A percentile compares a stretch with the other conserved stretches of the same genome.
Conservation (phyloP, 2,888 invertebrate genomes). For the Muscina levida region DNA sequence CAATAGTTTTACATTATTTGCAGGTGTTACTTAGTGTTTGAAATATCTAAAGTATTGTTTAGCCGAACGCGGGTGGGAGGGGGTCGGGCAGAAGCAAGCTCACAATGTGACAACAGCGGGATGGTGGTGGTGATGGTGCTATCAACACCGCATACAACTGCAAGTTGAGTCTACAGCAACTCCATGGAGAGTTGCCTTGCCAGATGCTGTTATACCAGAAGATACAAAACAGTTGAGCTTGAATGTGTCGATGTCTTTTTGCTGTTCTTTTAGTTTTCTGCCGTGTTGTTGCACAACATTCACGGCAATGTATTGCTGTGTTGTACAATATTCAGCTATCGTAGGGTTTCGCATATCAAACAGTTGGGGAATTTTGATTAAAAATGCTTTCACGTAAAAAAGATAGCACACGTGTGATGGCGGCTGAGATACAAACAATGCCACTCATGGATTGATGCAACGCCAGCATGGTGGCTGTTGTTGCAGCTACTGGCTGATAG, state of each 20-base stretch:
- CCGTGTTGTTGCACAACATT: slow-evolving; percentile 20
- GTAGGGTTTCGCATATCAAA: slow-evolving; percentile 71
- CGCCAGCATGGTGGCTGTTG: slow-evolving; percentile 4
- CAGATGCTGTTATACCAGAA: background rate
- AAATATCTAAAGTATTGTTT: background rate
- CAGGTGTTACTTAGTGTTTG: slow-evolving; percentile 60
- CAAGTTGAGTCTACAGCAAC: slow-evolving; percentile 1
- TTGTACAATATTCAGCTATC: slow-evolving; percentile 28
- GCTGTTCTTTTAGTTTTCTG: slow-evolving; percentile 25
- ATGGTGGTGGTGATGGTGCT: too few species aligned
- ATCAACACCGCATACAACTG: slow-evolving; percentile 29
- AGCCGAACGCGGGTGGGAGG: background rate
- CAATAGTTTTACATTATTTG: slow-evolving; percentile 54
- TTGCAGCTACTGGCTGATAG: background rate
- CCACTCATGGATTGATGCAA: background rate
- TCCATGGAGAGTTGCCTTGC: background rate
- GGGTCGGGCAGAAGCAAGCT: background rate
- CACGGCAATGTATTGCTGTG: slow-evolving; percentile 35
- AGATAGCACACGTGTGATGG: slow-evolving; percentile 53
- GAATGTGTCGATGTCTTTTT: slow-evolving; percentile 32
- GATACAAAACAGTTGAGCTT: slow-evolving; percentile 20
- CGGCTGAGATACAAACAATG: slow-evolving; percentile 28
- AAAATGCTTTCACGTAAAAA: slow-evolving; percentile 78
- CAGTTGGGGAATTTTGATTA: slow-evolving; percentile 80
- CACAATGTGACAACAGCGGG: background rate